A percentile compares a stretch with the other conserved stretches of the same genome.
Evolutionary conservation across 2,113 vertebrate species (phyloP).

Genomic region (Notiomystis cincta): DNA sequence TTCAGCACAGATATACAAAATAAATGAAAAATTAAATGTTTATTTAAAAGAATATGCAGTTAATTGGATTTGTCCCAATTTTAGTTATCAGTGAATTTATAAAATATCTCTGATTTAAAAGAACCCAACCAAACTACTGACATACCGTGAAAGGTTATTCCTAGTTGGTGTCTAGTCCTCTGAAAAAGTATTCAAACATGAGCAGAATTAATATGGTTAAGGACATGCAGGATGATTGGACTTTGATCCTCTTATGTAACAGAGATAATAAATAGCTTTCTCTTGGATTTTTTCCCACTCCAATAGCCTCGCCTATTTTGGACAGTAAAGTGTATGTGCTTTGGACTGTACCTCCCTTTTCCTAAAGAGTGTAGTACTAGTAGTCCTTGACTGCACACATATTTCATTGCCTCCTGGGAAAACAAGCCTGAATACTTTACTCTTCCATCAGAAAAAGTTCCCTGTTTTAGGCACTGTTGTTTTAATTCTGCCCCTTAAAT

Average conservation of each 20-base stretch:
- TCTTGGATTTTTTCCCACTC: not conserved
- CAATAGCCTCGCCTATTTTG: not conserved
- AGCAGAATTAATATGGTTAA: not conserved
- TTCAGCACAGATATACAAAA: not conserved
- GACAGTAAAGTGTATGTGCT: not conserved
- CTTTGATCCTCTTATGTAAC: constrained; percentile 11
- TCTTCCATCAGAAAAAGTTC: not conserved
- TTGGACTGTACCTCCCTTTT: not conserved
- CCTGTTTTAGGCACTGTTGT: not conserved
- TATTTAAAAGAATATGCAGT: not conserved
- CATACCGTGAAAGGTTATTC: constrained; percentile 8
- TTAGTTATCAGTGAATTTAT: not conserved
- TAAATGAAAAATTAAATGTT: not conserved
- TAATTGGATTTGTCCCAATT: not conserved
- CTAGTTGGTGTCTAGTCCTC: not conserved
- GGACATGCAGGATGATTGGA: not conserved
- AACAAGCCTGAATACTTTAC: not conserved
- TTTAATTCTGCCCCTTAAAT: not conserved
- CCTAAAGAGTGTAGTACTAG: not conserved
- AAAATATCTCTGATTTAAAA: not conserved
- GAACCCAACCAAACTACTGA: not conserved
- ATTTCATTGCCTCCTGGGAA: not conserved
- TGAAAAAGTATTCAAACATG: not conserved
- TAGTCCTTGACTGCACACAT: not conserved
- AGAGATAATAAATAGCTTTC: not conserved